Evolutionary conservation across 37 sponge, comb jelly and placozoan species (phyloP).

Genomic region (Mnemiopsis leidyi): DNA sequence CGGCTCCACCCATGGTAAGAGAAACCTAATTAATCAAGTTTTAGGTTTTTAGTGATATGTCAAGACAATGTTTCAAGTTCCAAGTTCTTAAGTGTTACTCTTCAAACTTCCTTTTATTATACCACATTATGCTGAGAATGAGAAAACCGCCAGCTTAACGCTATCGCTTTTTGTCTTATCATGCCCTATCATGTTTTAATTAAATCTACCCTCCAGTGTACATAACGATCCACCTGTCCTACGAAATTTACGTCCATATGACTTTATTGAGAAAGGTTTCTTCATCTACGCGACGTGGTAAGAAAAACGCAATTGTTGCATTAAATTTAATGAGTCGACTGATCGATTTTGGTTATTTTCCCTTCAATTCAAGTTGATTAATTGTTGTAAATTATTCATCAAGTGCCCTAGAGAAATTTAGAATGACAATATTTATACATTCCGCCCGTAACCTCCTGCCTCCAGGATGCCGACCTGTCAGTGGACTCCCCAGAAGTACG

Average conservation of each 20-base stretch:
- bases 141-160: not conserved
- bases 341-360: no score
- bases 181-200: not conserved
- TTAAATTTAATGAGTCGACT: no score
- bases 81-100: no score
- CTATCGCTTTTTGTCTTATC: not conserved
- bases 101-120: not conserved
- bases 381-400: no score
- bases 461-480: not conserved
- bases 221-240: not conserved
- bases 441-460: no score
- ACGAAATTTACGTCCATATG: not conserved
- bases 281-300: conserved; percentile 43
- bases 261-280: not conserved
- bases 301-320: no score
- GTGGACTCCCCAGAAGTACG: conserved; percentile 29
- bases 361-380: no score
- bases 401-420: no score
- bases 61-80: not conserved
- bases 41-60: not conserved
- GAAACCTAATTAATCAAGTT: not conserved
- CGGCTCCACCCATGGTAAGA: not conserved
- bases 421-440: no score
- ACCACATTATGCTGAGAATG: not conserved
- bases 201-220: not conserved